phyloP scores from a whole-genome alignment of 2,113 vertebrate genomes.

The Urocolius indicus region DNA sequence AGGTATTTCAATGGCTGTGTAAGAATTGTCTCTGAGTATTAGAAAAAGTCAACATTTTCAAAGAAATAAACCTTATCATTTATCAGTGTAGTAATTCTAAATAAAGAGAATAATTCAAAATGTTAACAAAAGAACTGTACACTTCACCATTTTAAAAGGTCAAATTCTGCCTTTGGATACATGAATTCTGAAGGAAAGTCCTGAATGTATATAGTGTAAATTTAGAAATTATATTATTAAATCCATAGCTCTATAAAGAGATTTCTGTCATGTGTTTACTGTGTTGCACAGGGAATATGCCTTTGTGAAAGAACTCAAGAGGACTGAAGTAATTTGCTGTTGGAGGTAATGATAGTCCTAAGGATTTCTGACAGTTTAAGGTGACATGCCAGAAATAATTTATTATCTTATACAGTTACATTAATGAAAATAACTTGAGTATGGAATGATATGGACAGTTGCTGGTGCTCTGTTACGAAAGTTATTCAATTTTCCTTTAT shows the following conservation, averaged over 20 bases:
- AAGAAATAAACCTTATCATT: not conserved
- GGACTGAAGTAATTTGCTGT: rapidly evolving
- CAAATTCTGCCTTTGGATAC: not conserved
- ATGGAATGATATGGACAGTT: not conserved
- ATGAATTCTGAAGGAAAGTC: not conserved
- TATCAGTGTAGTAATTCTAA: not conserved
- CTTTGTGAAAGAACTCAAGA: not conserved
- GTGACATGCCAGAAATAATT: not conserved
- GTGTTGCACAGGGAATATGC: not conserved
- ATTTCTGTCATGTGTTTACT: not conserved
- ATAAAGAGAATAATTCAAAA: constrained; percentile 13
- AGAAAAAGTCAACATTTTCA: not conserved
- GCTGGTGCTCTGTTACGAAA: not conserved
- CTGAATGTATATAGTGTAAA: not conserved
- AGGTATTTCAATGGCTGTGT: not conserved
- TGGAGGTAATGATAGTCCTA: not conserved
- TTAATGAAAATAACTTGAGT: not conserved
- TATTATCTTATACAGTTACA: not conserved
- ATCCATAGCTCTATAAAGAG: not conserved
- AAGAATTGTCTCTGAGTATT: not conserved
- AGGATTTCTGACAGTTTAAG: not conserved
- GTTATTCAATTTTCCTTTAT: not conserved
- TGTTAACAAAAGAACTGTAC: not conserved
- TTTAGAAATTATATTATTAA: constrained; percentile 24
- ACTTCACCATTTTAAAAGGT: not conserved